Base-by-base conservation (phyloP, 92 coral and sea anemone genomes). In the Bergia sp. region DNA sequence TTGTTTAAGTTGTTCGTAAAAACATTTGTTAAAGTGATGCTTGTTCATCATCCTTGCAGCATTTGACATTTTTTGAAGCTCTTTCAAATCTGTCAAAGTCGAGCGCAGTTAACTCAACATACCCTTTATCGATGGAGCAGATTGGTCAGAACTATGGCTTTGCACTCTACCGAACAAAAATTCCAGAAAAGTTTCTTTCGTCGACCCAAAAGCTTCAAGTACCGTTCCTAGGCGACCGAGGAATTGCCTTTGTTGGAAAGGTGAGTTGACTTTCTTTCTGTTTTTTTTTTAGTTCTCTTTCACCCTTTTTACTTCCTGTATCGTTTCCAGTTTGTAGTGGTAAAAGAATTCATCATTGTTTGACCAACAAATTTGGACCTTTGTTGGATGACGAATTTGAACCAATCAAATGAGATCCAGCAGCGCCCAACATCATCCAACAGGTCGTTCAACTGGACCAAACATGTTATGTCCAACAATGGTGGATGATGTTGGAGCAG, bases 201-300 rank as follows among this genome's bases (percentile, higher is more conserved):
- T 47, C 92, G 37, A 85, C 90, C 38, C 94, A 89, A n/a, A 91
- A 92, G 73, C 91, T 97, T 47, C 90, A 92, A 69, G 91, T 95
- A n/a, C 95, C 99, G 4, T 91, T 93, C 85, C 88, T 97, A 13
- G 85, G 96, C 7, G 99, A 97, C 92, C 92, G 99, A 88, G 99
- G 97, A 36, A 91, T 95, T 37, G 92, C 95, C 20, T 95, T 93
- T 79, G 97, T 96, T 79, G 92, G 94, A 71, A 80, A 93, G 93
- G 99, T 95, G 73, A 61, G 82, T 49, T 0, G 12, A 29, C 80
- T 61, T 20, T 61, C 29, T 16, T 20, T 20, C 38, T 6, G 13
- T 50, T 15, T 50, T 9, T 50, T 12, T 53, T 1, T 8, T 29
- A 29, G 29, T 12, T 53, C 10, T 12, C 2, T 11, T 36, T 40